Base-by-base conservation (phyloP, 1,140 invertebrate species). In the Diorhabda elongata region DNA sequence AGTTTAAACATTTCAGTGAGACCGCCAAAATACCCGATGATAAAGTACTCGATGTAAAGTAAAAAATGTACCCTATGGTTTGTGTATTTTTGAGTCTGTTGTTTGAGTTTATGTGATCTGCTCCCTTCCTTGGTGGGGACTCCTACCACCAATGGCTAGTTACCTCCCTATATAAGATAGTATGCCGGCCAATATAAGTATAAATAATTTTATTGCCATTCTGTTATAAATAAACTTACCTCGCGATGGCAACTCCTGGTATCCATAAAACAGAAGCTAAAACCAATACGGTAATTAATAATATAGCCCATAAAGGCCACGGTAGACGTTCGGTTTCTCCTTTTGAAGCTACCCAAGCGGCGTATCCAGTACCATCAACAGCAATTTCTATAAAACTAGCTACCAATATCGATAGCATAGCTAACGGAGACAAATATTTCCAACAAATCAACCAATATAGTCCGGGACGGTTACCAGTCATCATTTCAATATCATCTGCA, bases 371-470 rank as follows among this genome's bases (percentile, higher is more conserved):
- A 0, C 93, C 93, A 70, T 93, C 89, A 1, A 88, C 86, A 0
- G 90, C 83, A 64, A 96, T 90, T 77, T 97, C 92, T 58, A 91
- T 84, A 75, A 97, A 89, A 47, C 93, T 96, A 0, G 94, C 91
- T 42, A 90, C 82, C 6, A 98, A 82, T 74, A 98, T 96, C 68
- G 91, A 89, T 26, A 95, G 80, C 95, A 98, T 98, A 2, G 94
- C 93, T 64, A 91, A 78, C 0, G 96, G 96, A 42, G 94, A 95
- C 6, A 97, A 80, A 75, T 96, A 98, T 77, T 96, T 95, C 95
- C 95, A 97, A 80, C 95, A 97, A 70, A 96, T 89, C 70, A 95
- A 81, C 94, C 94, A 97, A 78, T 95, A 97, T 3, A 93, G 83
- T 2, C 89, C 90, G 3, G 95, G 94, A 44, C 93, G 83, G 58